These are phyloP conservation scores for Azemiops feae DNA, from an alignment of 2,113 vertebrate species.

Conservation along the genomic window DNA sequence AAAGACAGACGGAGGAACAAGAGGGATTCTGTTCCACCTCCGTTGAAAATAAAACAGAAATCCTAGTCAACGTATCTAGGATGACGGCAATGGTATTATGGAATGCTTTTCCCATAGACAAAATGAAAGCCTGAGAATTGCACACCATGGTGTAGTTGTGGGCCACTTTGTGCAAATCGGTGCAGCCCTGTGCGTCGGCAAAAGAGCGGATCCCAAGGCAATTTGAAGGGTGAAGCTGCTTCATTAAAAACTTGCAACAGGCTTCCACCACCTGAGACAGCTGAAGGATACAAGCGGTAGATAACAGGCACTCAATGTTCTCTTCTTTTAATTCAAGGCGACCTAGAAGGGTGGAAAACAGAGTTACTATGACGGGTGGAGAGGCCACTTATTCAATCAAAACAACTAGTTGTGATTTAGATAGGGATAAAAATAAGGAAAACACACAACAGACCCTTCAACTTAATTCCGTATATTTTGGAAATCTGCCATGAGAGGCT, in stretches of 20 bases:
- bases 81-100: too few species aligned
- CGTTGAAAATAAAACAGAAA: neutral
- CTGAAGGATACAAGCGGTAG: constrained; percentile 94
- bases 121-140: constrained; percentile 21
- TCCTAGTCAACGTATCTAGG: too few species aligned
- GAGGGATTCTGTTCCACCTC: neutral
- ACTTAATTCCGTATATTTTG: too few species aligned
- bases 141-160: constrained; percentile 97
- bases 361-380: constrained; percentile 11
- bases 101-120: neutral
- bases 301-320: constrained; percentile 93
- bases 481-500: neutral
- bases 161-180: constrained; percentile 92
- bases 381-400: neutral
- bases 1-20: neutral
- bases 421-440: neutral
- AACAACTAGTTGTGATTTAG: neutral
- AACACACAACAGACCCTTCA: neutral
- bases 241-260: constrained; percentile 94
- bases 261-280: constrained; percentile 94
- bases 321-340: constrained; percentile 95
- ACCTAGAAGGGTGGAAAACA: constrained; percentile 70
- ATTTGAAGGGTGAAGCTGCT: constrained; percentile 97
- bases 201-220: constrained; percentile 97
- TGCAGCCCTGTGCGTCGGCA: constrained; percentile 93